A percentile compares a stretch with the other conserved stretches of the same genome.
Evolutionary conservation across 2,888 invertebrate genomes (phyloP).

Genomic region (Ectobius pallidus): DNA sequence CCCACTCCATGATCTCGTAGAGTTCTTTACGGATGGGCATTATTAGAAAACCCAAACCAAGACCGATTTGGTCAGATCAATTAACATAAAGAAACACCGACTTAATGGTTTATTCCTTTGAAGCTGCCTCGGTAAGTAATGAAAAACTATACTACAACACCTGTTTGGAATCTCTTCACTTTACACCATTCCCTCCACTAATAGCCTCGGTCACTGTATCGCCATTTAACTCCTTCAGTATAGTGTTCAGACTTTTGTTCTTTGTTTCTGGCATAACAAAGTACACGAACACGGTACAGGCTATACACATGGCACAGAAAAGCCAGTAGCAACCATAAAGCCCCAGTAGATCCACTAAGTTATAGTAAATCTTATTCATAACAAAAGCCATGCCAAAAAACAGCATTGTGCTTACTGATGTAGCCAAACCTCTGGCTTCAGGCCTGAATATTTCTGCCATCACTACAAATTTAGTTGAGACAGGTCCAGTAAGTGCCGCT

Average conservation of each 20-base stretch:
- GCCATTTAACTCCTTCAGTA: constrained; percentile 51
- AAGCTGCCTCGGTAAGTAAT: too few relatives aligned
- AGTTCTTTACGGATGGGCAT: too few relatives aligned
- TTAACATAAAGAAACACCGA: too few relatives aligned
- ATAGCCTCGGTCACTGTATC: too few relatives aligned
- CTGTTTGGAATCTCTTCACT: too few relatives aligned
- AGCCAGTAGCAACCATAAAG: constrained; percentile 54
- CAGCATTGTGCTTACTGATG: constrained; percentile 41
- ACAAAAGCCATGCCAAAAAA: constrained; percentile 53
- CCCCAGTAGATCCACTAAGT: constrained; percentile 53
- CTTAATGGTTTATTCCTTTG: too few relatives aligned
- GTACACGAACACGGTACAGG: constrained; percentile 51
- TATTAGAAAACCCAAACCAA: too few relatives aligned
- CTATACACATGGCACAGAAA: constrained; percentile 53
- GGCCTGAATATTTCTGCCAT: too few relatives aligned
- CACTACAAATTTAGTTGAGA: constrained; percentile 31
- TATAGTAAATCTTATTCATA: constrained; percentile 55
- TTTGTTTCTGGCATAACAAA: constrained; percentile 57
- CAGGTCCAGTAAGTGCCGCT: constrained; percentile 29
- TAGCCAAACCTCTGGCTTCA: constrained; percentile 31
- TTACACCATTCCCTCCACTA: too few relatives aligned
- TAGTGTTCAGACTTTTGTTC: constrained; percentile 54
- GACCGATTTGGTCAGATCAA: too few relatives aligned
- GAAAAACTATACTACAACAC: too few relatives aligned
- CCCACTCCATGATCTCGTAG: too few relatives aligned